These are phyloP conservation scores for Coenobita brevimanus DNA, from an alignment of 1,140 invertebrate genomes.

Conservation along the genomic window DNA sequence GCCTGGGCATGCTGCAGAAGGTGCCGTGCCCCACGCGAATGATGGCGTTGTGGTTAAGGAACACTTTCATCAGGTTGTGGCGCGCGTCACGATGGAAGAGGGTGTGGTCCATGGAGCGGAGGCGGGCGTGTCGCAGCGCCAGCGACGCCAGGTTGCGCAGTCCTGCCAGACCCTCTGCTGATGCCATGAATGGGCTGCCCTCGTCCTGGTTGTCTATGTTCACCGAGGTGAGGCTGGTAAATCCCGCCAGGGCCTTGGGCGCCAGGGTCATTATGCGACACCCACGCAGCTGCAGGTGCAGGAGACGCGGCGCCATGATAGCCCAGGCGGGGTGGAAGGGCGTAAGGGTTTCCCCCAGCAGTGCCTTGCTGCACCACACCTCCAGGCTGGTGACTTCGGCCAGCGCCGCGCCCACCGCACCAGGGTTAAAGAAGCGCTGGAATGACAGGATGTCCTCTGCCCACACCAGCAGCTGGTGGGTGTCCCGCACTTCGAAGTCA, in stretches of 20 bases:
- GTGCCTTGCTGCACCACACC: constrained; percentile 42
- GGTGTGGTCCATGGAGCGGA: constrained; percentile 5
- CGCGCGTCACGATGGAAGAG: constrained; percentile 41
- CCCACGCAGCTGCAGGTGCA: not conserved
- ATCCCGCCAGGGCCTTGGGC: constrained; percentile 9
- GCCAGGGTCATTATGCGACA: constrained; percentile 44
- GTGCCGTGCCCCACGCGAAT: constrained; percentile 78
- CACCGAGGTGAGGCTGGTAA: constrained; percentile 44
- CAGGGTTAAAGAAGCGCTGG: constrained; percentile 47
- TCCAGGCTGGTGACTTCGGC: constrained; percentile 43
- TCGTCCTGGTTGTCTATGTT: constrained; percentile 44
- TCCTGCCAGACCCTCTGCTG: constrained; percentile 11
- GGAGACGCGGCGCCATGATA: not conserved
- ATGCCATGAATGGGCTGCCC: constrained; percentile 40
- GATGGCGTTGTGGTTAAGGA: constrained; percentile 47
- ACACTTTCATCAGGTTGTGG: constrained; percentile 52
- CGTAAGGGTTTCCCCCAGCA: constrained; percentile 44
- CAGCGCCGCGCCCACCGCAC: not conserved
- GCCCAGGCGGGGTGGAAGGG: constrained; percentile 33
- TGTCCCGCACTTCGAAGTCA: constrained; percentile 37
- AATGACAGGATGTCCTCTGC: constrained; percentile 54
- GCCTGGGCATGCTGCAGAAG: constrained; percentile 82
- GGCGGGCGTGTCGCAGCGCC: constrained; percentile 18
- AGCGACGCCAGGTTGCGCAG: constrained; percentile 36
- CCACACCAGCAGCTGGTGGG: constrained; percentile 19